A percentile compares a stretch with the other conserved stretches of the same genome.
Evolutionary conservation across 2,113 vertebrate species (phyloP).

Genomic region (Pagrus major): DNA sequence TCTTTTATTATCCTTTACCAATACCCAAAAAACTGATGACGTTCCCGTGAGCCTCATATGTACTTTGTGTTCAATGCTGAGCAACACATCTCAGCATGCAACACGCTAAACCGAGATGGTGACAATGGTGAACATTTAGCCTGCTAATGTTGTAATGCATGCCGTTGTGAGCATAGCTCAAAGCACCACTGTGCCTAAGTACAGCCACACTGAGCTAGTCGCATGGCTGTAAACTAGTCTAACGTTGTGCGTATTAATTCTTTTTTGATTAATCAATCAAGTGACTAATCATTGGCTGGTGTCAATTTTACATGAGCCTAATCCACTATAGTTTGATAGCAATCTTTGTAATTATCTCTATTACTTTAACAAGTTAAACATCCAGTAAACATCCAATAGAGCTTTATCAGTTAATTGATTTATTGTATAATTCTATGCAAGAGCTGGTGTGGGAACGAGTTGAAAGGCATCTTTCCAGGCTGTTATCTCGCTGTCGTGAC

Average conservation of each 20-base stretch:
- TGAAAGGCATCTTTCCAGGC: conserved; percentile 33
- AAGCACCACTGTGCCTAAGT: background rate
- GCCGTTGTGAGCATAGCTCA: background rate
- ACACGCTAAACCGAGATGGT: background rate
- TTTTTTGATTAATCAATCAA: background rate
- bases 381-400: conserved; percentile 6
- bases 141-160: background rate
- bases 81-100: conserved; percentile 1
- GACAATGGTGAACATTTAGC: background rate
- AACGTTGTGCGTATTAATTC: background rate
- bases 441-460: conserved; percentile 16
- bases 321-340: conserved; percentile 17
- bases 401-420: conserved; percentile 57
- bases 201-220: background rate
- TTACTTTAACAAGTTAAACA: conserved; percentile 22
- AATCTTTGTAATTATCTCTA: conserved; percentile 16
- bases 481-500: conserved; percentile 21
- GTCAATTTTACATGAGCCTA: background rate
- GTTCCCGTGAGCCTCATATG: background rate
- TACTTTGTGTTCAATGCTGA: background rate
- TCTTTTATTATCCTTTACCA: too few species aligned
- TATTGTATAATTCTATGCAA: conserved; percentile 16
- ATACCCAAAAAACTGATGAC: too few species aligned
- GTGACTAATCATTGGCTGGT: background rate
- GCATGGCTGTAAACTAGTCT: background rate